Conservation (phyloP, 1,140 invertebrate species). For the Drosophila tani region DNA sequence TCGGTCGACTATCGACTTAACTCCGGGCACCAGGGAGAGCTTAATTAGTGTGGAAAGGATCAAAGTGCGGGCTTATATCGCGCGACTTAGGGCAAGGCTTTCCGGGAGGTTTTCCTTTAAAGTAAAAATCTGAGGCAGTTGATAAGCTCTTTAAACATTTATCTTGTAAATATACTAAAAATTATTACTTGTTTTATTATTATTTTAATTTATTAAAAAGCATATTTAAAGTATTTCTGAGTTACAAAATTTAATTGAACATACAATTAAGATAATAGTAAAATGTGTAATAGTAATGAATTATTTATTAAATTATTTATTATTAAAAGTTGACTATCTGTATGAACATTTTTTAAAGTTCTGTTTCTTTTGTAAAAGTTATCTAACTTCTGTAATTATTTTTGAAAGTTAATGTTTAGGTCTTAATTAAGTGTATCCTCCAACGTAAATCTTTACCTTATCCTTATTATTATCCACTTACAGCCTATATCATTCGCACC, state of each 20-base stretch:
- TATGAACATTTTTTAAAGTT: too few species aligned
- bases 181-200: too few species aligned
- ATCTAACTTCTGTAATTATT: too few species aligned
- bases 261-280: too few species aligned
- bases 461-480: not conserved
- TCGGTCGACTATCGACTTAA: slow-evolving; percentile 12
- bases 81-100: not conserved
- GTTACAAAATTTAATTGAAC: too few species aligned
- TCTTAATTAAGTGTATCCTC: not conserved
- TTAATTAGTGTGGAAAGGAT: slow-evolving; percentile 6
- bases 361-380: too few species aligned
- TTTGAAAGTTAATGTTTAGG: not conserved
- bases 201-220: too few species aligned
- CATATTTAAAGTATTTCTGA: too few species aligned
- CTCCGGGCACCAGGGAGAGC: slow-evolving; percentile 6
- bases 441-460: not conserved
- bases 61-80: not conserved
- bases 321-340: not conserved
- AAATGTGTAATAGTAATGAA: too few species aligned
- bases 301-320: not conserved
- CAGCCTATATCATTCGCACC: slow-evolving; percentile 71
- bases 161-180: too few species aligned
- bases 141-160: not conserved
- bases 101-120: too few species aligned
- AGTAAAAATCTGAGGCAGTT: not conserved